Percentiles rank a stretch among this genome's conserved stretches.
Conservation (phyloP, 2,888 invertebrate genomes). For the Euproctis similis region DNA sequence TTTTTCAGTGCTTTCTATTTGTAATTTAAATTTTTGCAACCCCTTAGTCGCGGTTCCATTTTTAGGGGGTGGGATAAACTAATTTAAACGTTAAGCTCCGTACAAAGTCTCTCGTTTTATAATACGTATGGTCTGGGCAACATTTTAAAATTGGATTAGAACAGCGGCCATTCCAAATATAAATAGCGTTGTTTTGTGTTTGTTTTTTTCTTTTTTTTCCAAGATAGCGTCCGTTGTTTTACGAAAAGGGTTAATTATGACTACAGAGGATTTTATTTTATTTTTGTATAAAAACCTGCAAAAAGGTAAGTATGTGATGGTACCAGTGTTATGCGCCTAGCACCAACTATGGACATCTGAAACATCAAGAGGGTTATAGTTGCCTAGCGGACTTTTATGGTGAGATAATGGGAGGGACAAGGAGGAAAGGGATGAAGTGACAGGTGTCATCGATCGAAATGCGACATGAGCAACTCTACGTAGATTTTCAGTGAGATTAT, state of each 20-base stretch:
- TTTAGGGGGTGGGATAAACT: constrained; percentile 73
- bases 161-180: constrained; percentile 38
- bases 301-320: too few relatives aligned
- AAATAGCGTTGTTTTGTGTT: constrained; percentile 24
- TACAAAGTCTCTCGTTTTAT: constrained; percentile 65
- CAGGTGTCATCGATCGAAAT: too few relatives aligned
- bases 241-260: constrained; percentile 13
- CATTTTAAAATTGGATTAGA: constrained; percentile 65
- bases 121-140: constrained; percentile 61
- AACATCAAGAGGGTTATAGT: too few relatives aligned
- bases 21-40: constrained; percentile 75
- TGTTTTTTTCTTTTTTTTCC: constrained; percentile 3
- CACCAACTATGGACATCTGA: too few relatives aligned
- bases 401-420: too few relatives aligned
- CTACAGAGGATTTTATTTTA: constrained; percentile 2
- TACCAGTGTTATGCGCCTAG: too few relatives aligned
- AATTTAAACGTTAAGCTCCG: constrained; percentile 73
- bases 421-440: too few relatives aligned
- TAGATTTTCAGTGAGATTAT: too few relatives aligned
- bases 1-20: constrained; percentile 76
- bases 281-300: too few relatives aligned
- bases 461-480: too few relatives aligned
- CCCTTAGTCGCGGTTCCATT: constrained; percentile 64
- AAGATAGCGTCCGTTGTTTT: constrained; percentile 18
- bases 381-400: too few relatives aligned